Percentiles rank a stretch among this genome's conserved stretches.
Evolutionary conservation across 2,113 vertebrate species (phyloP).

Genomic region (Tetraodon nigroviridis): DNA sequence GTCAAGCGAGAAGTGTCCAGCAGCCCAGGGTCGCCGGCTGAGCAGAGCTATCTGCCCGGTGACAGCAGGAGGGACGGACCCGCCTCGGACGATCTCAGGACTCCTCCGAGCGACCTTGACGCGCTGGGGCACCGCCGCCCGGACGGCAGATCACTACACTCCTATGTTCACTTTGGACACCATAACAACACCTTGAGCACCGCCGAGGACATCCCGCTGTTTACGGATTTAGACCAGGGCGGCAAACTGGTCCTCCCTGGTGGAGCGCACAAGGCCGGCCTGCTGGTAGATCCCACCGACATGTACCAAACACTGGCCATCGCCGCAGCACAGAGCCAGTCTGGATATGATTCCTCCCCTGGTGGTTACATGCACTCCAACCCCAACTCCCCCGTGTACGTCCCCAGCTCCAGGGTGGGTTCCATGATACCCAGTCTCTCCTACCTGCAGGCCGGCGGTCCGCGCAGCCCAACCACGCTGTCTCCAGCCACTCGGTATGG

Average conservation of each 20-base stretch:
- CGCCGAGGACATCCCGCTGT: conserved; percentile 88
- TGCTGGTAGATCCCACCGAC: conserved; percentile 84
- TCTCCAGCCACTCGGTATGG: conserved; percentile 77
- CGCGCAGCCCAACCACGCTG: conserved; percentile 81
- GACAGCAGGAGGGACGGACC: conserved; percentile 76
- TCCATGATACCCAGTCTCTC: conserved; percentile 90
- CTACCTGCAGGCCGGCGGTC: conserved; percentile 82
- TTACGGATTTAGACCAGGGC: conserved; percentile 92
- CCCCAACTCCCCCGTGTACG: conserved; percentile 91
- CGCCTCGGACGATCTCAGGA: conserved; percentile 72
- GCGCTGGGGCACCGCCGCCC: conserved; percentile 68
- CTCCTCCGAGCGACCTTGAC: conserved; percentile 71
- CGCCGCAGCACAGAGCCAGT: conserved; percentile 84
- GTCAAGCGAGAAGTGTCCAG: conserved; percentile 86
- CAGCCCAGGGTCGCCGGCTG: conserved; percentile 77
- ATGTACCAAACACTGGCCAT: conserved; percentile 96
- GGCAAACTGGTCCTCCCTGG: conserved; percentile 89
- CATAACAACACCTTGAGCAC: conserved; percentile 70
- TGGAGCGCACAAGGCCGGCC: conserved; percentile 79
- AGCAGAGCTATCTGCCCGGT: conserved; percentile 73
- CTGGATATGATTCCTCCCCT: conserved; percentile 84
- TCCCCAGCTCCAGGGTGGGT: conserved; percentile 90
- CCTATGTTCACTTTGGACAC: conserved; percentile 81
- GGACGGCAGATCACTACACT: conserved; percentile 76
- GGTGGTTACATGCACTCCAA: conserved; percentile 88